phyloP scores from a whole-genome alignment of 2,888 invertebrate species.

The Eilema caniola region DNA sequence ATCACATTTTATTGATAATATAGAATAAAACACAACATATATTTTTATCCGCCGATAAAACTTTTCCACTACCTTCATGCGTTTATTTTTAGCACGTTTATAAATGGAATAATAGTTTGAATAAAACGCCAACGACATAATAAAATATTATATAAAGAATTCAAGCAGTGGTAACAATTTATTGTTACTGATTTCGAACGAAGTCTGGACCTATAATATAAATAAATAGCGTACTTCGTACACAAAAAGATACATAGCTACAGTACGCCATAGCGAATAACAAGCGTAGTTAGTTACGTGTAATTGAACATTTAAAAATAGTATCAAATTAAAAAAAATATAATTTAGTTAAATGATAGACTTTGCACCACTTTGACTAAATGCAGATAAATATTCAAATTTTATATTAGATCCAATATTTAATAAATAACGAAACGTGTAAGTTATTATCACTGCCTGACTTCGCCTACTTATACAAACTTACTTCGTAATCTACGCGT shows the following conservation, averaged over 20 bases:
- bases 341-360: too few relatives aligned
- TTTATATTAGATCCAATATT: neutral
- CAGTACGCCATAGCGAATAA: too few relatives aligned
- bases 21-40: constrained; percentile 83
- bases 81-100: constrained; percentile 72
- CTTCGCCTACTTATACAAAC: constrained; percentile 32
- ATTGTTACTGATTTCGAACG: constrained; percentile 28
- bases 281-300: too few relatives aligned
- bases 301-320: too few relatives aligned
- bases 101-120: constrained; percentile 71
- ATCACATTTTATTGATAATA: constrained; percentile 84
- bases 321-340: too few relatives aligned
- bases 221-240: neutral
- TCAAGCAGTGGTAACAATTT: constrained; percentile 60
- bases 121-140: constrained; percentile 81
- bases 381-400: too few relatives aligned
- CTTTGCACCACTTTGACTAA: too few relatives aligned
- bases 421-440: neutral
- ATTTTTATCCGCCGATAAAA: constrained; percentile 80
- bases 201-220: neutral
- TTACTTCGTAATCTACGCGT: constrained; percentile 46
- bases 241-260: neutral
- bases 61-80: constrained; percentile 67
- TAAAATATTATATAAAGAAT: constrained; percentile 51
- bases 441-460: constrained; percentile 48